Evolutionary conservation across 2,113 vertebrate species (phyloP).

Genomic region (Prochilodus magdalenae): DNA sequence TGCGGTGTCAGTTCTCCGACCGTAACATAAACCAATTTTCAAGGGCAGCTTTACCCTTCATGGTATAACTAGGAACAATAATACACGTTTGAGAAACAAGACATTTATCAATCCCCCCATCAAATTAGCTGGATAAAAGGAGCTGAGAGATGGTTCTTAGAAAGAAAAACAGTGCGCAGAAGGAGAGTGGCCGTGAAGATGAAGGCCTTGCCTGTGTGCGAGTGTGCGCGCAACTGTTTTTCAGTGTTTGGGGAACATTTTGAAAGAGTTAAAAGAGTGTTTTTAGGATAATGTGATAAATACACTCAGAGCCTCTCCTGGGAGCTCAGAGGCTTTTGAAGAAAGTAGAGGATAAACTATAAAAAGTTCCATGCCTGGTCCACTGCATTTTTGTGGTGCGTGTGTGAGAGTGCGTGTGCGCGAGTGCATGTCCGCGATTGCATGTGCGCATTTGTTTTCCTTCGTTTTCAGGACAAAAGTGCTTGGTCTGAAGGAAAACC

Average conservation of each 20-base stretch:
- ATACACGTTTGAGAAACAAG: constrained; percentile 59
- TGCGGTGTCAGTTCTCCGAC: constrained; percentile 68
- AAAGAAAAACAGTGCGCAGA: constrained; percentile 25
- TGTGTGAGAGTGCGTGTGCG: background rate
- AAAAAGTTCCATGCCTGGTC: constrained; percentile 16
- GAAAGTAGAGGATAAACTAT: constrained; percentile 15
- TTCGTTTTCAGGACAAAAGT: background rate
- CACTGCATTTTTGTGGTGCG: constrained; percentile 3
- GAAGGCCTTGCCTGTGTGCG: background rate
- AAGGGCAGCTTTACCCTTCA: constrained; percentile 69
- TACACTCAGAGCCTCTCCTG: constrained; percentile 1
- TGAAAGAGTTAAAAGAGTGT: constrained; percentile 22
- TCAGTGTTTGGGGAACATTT: constrained; percentile 24
- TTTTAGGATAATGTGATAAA: constrained; percentile 19
- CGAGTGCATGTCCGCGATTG: background rate
- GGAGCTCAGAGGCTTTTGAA: constrained; percentile 16
- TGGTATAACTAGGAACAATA: constrained; percentile 68
- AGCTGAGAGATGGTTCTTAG: constrained; percentile 31
- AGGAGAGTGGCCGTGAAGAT: background rate
- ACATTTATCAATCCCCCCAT: constrained; percentile 59
- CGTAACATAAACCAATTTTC: constrained; percentile 80
- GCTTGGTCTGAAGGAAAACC: background rate
- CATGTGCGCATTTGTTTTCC: background rate
- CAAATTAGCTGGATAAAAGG: constrained; percentile 51
- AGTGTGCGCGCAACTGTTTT: background rate